phyloP scores from a whole-genome alignment of 2,888 invertebrate species.

The Drosophila rellima region DNA sequence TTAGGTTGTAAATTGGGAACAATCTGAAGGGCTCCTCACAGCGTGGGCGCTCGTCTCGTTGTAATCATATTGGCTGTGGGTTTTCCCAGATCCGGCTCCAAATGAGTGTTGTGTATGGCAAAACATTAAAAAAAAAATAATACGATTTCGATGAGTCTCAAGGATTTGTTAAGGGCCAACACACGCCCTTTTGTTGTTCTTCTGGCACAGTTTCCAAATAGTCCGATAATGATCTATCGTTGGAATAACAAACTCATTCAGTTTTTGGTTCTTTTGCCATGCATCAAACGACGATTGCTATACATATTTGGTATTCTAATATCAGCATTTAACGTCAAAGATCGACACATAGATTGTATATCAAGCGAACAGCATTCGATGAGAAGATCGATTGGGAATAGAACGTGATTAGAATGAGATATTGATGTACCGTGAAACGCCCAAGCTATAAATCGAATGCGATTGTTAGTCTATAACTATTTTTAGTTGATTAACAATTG shows the following conservation, averaged over 20 bases:
- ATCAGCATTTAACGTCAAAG: constrained; percentile 56
- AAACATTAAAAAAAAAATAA: constrained; percentile 11
- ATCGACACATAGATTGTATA: constrained; percentile 26
- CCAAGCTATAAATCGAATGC: constrained; percentile 4
- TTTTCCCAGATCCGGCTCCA: constrained; percentile 36
- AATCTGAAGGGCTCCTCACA: constrained; percentile 40
- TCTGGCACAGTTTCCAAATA: constrained; percentile 23
- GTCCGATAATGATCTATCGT: background rate
- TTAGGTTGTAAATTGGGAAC: constrained; percentile 21
- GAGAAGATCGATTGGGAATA: constrained; percentile 21
- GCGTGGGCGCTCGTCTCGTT: constrained; percentile 41
- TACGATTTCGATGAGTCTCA: constrained; percentile 2
- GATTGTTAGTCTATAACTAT: constrained; percentile 10
- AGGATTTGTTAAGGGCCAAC: constrained; percentile 23
- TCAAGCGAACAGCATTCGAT: constrained; percentile 23
- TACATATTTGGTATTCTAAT: constrained; percentile 49
- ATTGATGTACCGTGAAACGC: constrained; percentile 13
- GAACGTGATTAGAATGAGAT: constrained; percentile 7
- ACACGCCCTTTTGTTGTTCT: constrained; percentile 30
- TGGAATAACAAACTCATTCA: constrained; percentile 8
- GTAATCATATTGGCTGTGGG: constrained; percentile 4
- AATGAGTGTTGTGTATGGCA: constrained; percentile 4
- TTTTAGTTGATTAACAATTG: constrained; percentile 25
- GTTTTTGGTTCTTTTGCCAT: background rate
- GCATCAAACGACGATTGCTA: background rate